Conservation (phyloP, 2,797 vertebrate genomes). For the Epinephelus awoara region DNA sequence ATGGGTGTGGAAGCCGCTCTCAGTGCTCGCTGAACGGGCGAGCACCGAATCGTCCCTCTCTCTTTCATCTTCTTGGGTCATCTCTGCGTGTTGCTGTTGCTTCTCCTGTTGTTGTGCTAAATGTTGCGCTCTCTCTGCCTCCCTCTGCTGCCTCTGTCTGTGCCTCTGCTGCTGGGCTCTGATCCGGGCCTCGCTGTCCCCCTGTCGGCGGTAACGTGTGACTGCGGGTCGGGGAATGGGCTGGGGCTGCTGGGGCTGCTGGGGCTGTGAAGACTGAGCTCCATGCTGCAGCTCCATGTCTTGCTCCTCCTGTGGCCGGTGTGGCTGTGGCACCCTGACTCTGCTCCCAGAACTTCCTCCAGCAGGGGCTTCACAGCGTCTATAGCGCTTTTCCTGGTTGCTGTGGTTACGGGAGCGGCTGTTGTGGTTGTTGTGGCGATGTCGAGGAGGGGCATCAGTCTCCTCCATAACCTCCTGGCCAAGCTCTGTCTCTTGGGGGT, state of each 20-base stretch:
- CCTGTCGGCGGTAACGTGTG: slow-evolving; percentile 82
- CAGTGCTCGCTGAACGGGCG: slow-evolving; percentile 94
- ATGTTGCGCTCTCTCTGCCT: slow-evolving; percentile 77
- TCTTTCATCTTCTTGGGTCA: slow-evolving; percentile 75
- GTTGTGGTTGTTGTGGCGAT: slow-evolving; percentile 70
- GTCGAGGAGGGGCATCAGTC: slow-evolving; percentile 47
- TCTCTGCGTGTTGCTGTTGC: slow-evolving; percentile 73
- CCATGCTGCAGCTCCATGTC: slow-evolving; percentile 69
- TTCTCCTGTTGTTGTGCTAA: slow-evolving; percentile 65
- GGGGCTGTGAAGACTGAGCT: slow-evolving; percentile 52
- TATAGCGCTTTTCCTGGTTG: slow-evolving; percentile 73
- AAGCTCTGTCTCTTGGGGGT: slow-evolving; percentile 88
- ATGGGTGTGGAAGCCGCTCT: slow-evolving; percentile 97
- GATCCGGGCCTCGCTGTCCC: slow-evolving; percentile 83
- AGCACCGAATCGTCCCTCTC: slow-evolving; percentile 87
- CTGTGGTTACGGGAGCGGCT: slow-evolving; percentile 68
- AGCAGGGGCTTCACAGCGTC: slow-evolving; percentile 69
- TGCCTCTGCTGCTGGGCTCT: slow-evolving; percentile 79
- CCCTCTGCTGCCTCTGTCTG: slow-evolving; percentile 79
- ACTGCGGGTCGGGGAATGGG: slow-evolving; percentile 83
- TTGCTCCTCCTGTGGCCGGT: slow-evolving; percentile 64
- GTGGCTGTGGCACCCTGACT: slow-evolving; percentile 42
- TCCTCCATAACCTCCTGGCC: slow-evolving; percentile 89
- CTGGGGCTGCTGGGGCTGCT: slow-evolving; percentile 62
- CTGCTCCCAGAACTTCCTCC: slow-evolving; percentile 35